Conservation (phyloP, 2,113 vertebrate species). For the Ancistrus triradiatus region DNA sequence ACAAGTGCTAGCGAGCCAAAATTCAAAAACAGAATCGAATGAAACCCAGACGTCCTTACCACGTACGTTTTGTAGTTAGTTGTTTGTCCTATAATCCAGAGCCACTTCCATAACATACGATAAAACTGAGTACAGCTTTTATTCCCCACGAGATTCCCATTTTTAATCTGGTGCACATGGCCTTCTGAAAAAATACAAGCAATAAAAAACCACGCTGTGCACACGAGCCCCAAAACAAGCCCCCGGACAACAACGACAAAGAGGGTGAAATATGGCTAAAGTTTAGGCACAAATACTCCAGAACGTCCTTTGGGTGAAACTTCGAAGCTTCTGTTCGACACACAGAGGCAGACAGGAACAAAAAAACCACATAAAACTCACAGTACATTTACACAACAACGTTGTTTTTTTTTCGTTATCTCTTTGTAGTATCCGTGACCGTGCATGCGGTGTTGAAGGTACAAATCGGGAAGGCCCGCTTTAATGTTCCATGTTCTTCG, state of each 20-base stretch:
- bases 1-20: no score
- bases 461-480: no score
- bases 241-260: conserved; percentile 25
- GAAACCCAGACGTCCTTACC: no score
- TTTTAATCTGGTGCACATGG: conserved; percentile 49
- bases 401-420: no score
- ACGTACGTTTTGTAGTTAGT: no score
- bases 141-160: no score
- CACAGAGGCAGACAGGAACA: conserved; percentile 79
- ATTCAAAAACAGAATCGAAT: no score
- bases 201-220: conserved; percentile 55
- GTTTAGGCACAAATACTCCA: conserved; percentile 86
- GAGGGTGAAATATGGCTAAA: conserved; percentile 73
- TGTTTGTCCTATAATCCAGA: no score
- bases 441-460: conserved; percentile 78
- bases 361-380: conserved; percentile 64
- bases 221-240: conserved; percentile 4
- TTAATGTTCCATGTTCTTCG: no score
- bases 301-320: conserved; percentile 72
- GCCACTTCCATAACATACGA: no score
- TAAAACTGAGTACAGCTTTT: no score
- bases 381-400: conserved; percentile 78
- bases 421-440: conserved; percentile 74
- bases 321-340: conserved; percentile 71
- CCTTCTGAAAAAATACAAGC: conserved; percentile 58